phyloP scores from a whole-genome alignment of 1,140 invertebrate species.

The Solenopsis fugax region DNA sequence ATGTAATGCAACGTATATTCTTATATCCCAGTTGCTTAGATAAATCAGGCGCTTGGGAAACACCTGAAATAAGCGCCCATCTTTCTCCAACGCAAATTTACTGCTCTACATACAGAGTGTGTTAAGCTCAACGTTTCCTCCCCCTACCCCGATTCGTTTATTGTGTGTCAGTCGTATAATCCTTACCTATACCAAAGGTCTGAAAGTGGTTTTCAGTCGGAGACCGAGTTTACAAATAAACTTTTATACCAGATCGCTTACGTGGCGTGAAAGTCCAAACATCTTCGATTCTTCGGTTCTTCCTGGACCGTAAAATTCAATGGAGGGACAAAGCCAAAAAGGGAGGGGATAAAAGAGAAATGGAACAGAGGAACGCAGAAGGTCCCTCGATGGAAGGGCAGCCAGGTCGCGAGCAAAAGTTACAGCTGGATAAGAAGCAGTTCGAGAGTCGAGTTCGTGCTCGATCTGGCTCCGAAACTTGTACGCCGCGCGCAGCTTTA shows the following conservation, averaged over 20 bases:
- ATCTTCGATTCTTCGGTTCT: conserved; percentile 2
- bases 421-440: conserved; percentile 62
- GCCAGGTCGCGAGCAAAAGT: conserved; percentile 46
- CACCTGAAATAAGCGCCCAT: conserved; percentile 4
- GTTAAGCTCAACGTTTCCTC: neutral
- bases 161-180: neutral
- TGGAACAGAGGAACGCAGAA: neutral
- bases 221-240: conserved; percentile 49
- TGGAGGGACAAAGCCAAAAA: neutral
- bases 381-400: neutral
- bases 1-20: conserved; percentile 36
- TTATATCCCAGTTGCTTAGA: conserved; percentile 19
- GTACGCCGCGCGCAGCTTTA: conserved; percentile 49
- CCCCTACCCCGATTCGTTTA: neutral
- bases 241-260: conserved; percentile 54
- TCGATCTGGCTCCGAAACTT: conserved; percentile 66
- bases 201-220: neutral
- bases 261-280: conserved; percentile 8
- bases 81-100: conserved; percentile 10
- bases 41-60: conserved; percentile 42
- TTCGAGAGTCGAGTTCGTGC: conserved; percentile 56
- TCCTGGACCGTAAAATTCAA: neutral
- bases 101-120: neutral
- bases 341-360: neutral
- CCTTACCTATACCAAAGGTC: neutral